These are phyloP conservation scores for Drosophila tristis DNA, from an alignment of 1,140 invertebrate species.

Conservation along the genomic window DNA sequence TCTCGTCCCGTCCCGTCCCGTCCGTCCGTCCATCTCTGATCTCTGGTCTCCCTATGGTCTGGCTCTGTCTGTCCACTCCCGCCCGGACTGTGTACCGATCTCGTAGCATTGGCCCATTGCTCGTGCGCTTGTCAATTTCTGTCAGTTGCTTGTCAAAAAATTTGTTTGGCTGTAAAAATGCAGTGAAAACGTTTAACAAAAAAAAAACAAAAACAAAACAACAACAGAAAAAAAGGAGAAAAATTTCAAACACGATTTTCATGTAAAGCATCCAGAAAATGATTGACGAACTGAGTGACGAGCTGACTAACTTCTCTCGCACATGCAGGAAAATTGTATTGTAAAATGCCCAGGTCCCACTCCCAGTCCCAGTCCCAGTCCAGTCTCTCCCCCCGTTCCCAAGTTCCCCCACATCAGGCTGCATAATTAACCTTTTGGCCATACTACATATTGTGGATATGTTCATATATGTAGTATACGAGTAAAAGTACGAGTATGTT, in stretches of 20 bases:
- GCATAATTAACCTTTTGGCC: constrained; percentile 78
- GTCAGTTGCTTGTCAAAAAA: constrained; percentile 82
- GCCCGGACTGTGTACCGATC: constrained; percentile 15
- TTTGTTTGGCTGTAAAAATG: constrained; percentile 76
- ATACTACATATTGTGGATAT: constrained; percentile 23
- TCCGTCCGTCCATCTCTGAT: neutral
- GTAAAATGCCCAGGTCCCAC: constrained; percentile 26
- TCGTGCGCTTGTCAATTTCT: constrained; percentile 79
- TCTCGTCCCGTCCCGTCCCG: no score
- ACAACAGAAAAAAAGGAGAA: constrained; percentile 34
- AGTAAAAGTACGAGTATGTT: neutral
- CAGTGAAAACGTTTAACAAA: constrained; percentile 70
- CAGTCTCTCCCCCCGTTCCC: no score
- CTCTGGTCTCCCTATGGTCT: constrained; percentile 20
- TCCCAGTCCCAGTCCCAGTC: neutral
- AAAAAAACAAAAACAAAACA: constrained; percentile 25
- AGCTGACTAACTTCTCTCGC: constrained; percentile 16
- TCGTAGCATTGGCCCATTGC: constrained; percentile 60
- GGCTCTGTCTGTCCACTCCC: neutral
- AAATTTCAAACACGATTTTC: constrained; percentile 77
- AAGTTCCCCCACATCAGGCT: neutral
- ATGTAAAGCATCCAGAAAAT: constrained; percentile 64
- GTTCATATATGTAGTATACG: no score
- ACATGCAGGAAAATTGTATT: constrained; percentile 46
- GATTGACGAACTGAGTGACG: constrained; percentile 66